A percentile compares a stretch with the other conserved stretches of the same genome.
phyloP scores from a whole-genome alignment of 2,888 invertebrate genomes.

The Platerodrilus igneus region DNA sequence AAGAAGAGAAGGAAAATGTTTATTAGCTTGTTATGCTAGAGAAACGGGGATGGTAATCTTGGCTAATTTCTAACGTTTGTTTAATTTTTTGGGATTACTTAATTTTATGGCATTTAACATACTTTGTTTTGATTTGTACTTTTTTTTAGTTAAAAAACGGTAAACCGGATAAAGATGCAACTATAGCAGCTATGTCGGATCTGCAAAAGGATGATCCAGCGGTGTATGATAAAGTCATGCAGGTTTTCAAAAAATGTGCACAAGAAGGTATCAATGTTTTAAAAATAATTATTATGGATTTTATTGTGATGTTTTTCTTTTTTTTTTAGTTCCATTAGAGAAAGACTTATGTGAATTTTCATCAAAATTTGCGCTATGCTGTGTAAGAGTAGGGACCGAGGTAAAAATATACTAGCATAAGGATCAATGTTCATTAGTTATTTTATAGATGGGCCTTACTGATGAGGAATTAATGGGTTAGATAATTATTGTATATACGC shows the following conservation, averaged over 20 bases:
- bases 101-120: not conserved
- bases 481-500: too few relatives aligned
- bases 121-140: conserved; percentile 2
- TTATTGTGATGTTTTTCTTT: not conserved
- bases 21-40: conserved; percentile 49
- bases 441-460: conserved; percentile 8
- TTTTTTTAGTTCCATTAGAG: conserved; percentile 8
- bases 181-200: conserved; percentile 38
- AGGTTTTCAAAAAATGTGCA: conserved; percentile 45
- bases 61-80: not conserved
- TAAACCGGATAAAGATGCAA: conserved; percentile 31
- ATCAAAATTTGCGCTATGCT: conserved; percentile 3
- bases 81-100: too few relatives aligned
- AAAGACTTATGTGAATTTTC: conserved; percentile 14
- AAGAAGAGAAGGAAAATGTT: conserved; percentile 45
- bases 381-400: conserved; percentile 2
- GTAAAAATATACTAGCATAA: conserved; percentile 7
- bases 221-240: conserved; percentile 42
- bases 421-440: not conserved
- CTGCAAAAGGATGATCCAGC: conserved; percentile 43
- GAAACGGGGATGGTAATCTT: conserved; percentile 49
- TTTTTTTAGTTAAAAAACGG: conserved; percentile 18
- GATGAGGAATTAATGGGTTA: conserved; percentile 6
- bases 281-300: too few relatives aligned
- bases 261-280: too few relatives aligned